Base-by-base conservation (phyloP, 1,140 invertebrate species). In the Episyrphus balteatus region DNA sequence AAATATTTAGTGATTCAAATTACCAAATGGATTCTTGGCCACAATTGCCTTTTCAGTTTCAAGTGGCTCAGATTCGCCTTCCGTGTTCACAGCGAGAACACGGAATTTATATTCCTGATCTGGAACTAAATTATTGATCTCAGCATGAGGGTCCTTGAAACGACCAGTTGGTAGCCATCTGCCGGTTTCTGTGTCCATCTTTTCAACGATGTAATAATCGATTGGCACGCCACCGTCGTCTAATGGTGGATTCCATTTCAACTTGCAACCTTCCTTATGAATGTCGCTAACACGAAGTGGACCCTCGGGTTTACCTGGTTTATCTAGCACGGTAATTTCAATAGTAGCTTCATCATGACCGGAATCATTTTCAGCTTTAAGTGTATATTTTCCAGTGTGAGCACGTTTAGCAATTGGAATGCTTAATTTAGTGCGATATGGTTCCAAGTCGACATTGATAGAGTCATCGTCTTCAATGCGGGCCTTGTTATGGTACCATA, bases 61-160 rank as follows among this genome's bases (percentile, higher is more conserved):
- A 36, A 98, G 70, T 13, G 92, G 92, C 60, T 94, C 90, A 5
- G 92, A 95, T 65, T 89, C 86, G 17, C 95, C 95, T 71, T 97
- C 90, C 44, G 86, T 82, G 67, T 98, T 98, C 3, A 97, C 92
- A 47, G 95, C 95, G 13, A 83, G 79, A 1, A 98, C 92, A 39
- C 94, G 77, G 80, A 98, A 98, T 72, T 95, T 93, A 70, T 98
- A 98, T 67, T 96, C 91, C 57, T 98, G 89, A 37, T 78, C 92
- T 26, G 90, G 90, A 42, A 87, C 83, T 38, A 92, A 68, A 66
- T 89, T 92, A 51, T 83, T 81, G 3, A 92, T 75, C 54, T 86
- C 86, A 50, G 89, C 83, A 55, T 86, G 88, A 0, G 89, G 83
- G 48, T 92, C 88, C 56, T 85, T 86, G 7, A 79, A 68, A 5